Conservation (phyloP, 2,113 vertebrate genomes). For the Aptenodytes patagonicus region DNA sequence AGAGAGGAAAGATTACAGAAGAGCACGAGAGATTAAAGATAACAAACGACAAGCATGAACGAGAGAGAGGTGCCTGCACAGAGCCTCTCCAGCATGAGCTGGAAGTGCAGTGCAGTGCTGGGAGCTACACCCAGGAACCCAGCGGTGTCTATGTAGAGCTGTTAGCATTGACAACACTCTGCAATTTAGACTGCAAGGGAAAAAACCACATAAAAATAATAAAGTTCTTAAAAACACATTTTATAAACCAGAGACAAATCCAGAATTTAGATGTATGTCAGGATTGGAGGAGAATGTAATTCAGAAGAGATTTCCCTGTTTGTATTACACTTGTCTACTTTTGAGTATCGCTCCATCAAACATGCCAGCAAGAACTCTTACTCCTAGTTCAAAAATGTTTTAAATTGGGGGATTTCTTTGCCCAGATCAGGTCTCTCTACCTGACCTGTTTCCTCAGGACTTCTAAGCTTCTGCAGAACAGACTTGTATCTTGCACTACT, state of each 20-base stretch:
- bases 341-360: background rate
- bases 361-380: background rate
- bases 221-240: background rate
- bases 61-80: background rate
- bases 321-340: background rate
- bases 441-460: background rate
- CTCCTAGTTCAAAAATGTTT: background rate
- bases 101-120: background rate
- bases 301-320: background rate
- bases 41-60: background rate
- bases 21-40: background rate
- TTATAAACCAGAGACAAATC: background rate
- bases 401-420: background rate
- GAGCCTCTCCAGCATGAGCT: background rate
- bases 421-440: background rate
- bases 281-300: background rate
- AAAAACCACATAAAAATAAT: background rate
- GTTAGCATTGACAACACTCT: background rate
- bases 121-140: background rate
- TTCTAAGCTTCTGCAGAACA: background rate
- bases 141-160: background rate
- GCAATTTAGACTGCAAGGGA: background rate
- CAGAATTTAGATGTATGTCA: background rate
- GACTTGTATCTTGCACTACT: background rate
- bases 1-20: background rate